These are phyloP conservation scores for Pimpla rufipes DNA, from an alignment of 2,888 invertebrate species.

Conservation along the genomic window DNA sequence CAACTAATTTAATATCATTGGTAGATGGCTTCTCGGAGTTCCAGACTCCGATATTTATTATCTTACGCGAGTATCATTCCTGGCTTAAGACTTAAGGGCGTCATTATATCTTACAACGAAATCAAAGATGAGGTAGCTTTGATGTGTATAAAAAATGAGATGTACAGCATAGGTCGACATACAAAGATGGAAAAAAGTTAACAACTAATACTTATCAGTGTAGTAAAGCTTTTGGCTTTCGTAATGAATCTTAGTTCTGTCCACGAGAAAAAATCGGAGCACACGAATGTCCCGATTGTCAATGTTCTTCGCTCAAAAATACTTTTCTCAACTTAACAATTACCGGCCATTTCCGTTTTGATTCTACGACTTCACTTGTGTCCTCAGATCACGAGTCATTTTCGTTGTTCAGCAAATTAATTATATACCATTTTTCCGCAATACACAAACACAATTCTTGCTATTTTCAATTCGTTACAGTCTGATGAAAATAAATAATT, in stretches of 20 bases:
- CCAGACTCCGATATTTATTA: neutral
- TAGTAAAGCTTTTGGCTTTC: neutral
- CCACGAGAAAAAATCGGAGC: too few species aligned
- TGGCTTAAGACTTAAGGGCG: neutral
- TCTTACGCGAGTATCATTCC: neutral
- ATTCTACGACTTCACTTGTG: neutral
- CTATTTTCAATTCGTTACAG: neutral
- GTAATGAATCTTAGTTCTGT: neutral
- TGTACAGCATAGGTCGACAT: neutral
- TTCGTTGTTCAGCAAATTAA: neutral
- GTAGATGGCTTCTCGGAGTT: neutral
- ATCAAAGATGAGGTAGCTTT: neutral
- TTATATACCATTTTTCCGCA: neutral
- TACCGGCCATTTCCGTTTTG: neutral
- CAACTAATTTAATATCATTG: neutral
- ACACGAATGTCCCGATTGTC: neutral
- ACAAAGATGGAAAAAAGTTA: neutral
- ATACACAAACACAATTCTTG: neutral
- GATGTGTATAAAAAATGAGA: constrained; percentile 2
- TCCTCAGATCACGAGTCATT: neutral
- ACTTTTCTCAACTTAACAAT: neutral
- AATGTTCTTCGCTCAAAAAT: neutral
- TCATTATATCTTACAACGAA: neutral
- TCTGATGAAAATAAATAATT: neutral
- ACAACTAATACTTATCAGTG: neutral